Conservation (phyloP, 1,140 invertebrate genomes). For the Brachionus sp. region DNA sequence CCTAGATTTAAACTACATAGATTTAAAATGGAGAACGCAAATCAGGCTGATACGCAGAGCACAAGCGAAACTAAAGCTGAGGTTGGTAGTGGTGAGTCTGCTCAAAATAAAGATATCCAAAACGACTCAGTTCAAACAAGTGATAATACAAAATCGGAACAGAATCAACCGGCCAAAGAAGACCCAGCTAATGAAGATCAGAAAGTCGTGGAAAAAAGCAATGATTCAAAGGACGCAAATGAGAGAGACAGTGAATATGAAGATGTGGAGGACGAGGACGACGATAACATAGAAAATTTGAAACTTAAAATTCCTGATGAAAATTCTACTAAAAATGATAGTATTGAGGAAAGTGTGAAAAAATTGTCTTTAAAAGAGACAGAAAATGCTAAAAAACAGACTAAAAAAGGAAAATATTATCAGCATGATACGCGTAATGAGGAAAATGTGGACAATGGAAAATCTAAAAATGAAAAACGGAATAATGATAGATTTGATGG, state of each 20-base stretch:
- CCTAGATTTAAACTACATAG: neutral
- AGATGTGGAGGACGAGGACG: neutral
- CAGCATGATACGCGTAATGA: constrained; percentile 29
- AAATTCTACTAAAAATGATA: neutral
- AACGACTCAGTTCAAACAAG: too few species aligned
- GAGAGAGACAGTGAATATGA: neutral
- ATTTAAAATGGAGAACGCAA: neutral
- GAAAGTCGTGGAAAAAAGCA: too few species aligned
- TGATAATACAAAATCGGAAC: neutral
- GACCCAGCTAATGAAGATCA: too few species aligned
- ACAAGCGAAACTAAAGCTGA: neutral
- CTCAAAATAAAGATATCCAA: neutral
- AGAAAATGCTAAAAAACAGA: neutral
- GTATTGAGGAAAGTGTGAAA: neutral
- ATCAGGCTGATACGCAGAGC: neutral
- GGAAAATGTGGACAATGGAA: neutral
- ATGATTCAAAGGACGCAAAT: neutral
- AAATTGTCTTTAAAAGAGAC: neutral
- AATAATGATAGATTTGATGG: neutral
- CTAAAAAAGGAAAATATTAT: constrained; percentile 15
- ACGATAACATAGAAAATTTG: neutral
- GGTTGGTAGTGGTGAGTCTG: neutral
- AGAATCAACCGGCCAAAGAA: neutral
- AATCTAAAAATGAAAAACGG: neutral
- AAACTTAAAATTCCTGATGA: neutral